Evolutionary conservation across 2,113 vertebrate genomes (phyloP).

Genomic region (Tapirus terrestris): DNA sequence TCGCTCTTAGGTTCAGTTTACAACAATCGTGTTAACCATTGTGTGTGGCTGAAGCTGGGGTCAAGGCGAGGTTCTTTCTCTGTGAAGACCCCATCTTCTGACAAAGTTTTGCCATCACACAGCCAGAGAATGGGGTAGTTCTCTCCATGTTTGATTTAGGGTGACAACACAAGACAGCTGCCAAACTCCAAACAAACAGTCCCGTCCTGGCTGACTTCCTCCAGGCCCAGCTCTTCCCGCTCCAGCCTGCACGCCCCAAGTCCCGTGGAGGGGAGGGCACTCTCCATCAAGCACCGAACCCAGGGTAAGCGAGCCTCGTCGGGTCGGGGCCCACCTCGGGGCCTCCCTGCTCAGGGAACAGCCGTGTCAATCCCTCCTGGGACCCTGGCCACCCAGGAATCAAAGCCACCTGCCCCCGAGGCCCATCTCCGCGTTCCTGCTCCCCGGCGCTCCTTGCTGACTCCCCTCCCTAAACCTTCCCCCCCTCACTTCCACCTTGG

Average conservation of each 20-base stretch:
- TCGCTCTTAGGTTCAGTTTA: accelerated
- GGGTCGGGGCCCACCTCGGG: neutral
- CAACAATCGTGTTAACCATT: neutral
- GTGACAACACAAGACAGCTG: neutral
- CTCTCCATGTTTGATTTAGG: accelerated
- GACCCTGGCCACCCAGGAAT: neutral
- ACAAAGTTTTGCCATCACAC: neutral
- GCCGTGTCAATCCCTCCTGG: neutral
- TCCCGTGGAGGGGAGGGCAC: neutral
- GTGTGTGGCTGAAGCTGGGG: neutral
- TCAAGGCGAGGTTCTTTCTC: accelerated
- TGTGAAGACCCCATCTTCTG: neutral
- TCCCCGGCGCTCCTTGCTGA: neutral
- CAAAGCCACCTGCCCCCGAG: too few relatives aligned
- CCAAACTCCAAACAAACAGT: accelerated
- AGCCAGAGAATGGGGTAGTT: accelerated
- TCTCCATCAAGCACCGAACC: accelerated
- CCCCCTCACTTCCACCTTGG: neutral
- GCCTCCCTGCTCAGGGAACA: neutral
- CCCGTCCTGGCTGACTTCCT: accelerated
- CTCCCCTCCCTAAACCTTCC: neutral
- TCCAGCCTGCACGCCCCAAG: accelerated
- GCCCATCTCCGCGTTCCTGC: neutral
- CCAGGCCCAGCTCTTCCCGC: neutral
- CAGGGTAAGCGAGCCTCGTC: neutral